A percentile compares a stretch with the other conserved stretches of the same genome.
Evolutionary conservation across 1,140 invertebrate species (phyloP).

Genomic region (Lepidurus packardi): DNA sequence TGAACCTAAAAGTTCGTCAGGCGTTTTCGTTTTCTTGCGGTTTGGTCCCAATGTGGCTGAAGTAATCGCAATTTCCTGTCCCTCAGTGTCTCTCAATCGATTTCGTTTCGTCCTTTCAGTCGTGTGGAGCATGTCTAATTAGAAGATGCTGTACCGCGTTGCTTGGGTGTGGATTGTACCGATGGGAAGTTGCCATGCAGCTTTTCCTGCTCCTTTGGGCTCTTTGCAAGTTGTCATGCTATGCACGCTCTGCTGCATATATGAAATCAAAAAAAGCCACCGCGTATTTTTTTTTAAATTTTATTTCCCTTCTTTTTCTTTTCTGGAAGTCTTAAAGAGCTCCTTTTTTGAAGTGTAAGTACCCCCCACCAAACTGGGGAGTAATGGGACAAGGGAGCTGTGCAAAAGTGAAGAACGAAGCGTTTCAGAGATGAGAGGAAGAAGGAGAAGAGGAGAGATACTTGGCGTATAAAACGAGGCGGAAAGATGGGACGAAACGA

Average conservation of each 20-base stretch:
- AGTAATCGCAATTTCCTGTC: not conserved
- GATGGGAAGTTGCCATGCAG: not conserved
- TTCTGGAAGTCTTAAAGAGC: not conserved
- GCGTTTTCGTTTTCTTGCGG: not conserved
- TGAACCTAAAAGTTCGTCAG: not conserved
- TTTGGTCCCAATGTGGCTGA: not conserved
- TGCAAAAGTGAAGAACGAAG: not conserved
- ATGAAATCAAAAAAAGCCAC: not conserved
- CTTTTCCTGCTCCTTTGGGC: constrained; percentile 5
- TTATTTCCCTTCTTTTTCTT: not conserved
- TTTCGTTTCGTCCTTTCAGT: not conserved
- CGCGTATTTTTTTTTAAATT: not conserved
- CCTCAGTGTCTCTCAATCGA: not conserved
- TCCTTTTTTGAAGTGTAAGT: not conserved
- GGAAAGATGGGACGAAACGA: not conserved
- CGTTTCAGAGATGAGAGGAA: not conserved
- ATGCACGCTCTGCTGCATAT: constrained; percentile 4
- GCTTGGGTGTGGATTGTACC: not conserved
- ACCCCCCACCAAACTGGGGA: not conserved
- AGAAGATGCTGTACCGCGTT: not conserved
- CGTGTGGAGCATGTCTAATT: not conserved
- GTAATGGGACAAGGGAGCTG: not conserved
- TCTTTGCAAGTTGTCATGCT: constrained; percentile 15
- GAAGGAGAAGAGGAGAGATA: not conserved
- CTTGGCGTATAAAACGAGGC: constrained; percentile 6